A percentile compares a stretch with the other conserved stretches of the same genome.
phyloP scores from a whole-genome alignment of 2,888 invertebrate species.

The Tethea ocularis region DNA sequence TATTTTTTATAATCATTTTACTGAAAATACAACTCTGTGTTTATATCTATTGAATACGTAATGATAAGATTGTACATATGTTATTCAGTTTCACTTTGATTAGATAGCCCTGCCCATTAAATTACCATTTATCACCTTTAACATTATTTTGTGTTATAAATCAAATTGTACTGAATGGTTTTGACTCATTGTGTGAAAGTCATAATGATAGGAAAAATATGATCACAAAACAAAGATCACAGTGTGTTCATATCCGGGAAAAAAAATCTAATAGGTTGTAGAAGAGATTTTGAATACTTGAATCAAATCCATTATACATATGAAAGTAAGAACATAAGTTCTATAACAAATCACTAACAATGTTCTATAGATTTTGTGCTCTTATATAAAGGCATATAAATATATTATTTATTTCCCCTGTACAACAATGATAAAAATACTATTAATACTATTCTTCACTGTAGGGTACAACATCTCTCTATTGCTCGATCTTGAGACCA shows the following conservation, averaged over 20 bases:
- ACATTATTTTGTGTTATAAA: slow-evolving; percentile 13
- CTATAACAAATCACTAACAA: not conserved
- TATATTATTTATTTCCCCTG: too few species aligned
- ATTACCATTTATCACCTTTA: slow-evolving; percentile 19
- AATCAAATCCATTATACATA: too few species aligned
- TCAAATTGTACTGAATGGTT: not conserved
- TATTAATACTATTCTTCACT: not conserved
- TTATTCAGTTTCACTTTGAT: slow-evolving; percentile 33
- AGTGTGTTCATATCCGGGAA: too few species aligned
- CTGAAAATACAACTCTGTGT: slow-evolving; percentile 14
- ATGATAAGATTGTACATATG: slow-evolving; percentile 45
- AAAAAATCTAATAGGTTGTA: too few species aligned
- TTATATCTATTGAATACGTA: slow-evolving; percentile 25
- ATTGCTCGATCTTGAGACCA: slow-evolving; percentile 95
- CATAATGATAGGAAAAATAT: slow-evolving; percentile 23
- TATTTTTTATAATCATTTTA: not conserved
- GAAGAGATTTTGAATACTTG: too few species aligned
- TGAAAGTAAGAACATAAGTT: too few species aligned
- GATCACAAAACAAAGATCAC: too few species aligned
- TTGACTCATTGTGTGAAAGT: slow-evolving; percentile 13
- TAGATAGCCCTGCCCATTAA: slow-evolving; percentile 35
- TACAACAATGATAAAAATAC: not conserved
- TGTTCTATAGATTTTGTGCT: too few species aligned
- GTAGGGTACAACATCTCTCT: slow-evolving; percentile 97
- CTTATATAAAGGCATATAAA: not conserved